Base-by-base conservation (phyloP, 2,888 invertebrate species). In the Thalpophila matura region DNA sequence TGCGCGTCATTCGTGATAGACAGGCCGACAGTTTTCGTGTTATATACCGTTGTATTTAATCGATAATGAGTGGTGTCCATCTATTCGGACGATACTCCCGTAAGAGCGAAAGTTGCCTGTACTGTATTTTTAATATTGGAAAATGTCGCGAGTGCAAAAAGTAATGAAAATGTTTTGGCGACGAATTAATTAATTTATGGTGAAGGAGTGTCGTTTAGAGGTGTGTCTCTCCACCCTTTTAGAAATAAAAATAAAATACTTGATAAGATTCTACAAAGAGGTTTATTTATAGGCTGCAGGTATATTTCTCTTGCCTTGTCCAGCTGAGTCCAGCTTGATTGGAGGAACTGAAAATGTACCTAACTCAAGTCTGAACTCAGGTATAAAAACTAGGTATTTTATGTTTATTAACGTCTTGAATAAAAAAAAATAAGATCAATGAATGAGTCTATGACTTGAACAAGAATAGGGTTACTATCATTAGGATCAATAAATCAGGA, bases 1-100 rank as follows among this genome's bases (percentile, higher is more conserved):
- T 43, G 43, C 56, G 66, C 54, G 61, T 74, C 54, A 54, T 66
- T 47, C 31, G 38, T 20, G 16, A 26, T 62, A 51, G 5, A 27
- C 12, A 14, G 18, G n/a, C 35, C 4, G 35, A 5, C 16, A 49
- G 29, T 43, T 61, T 58, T 60, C 38, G 43, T 46, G 29, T 7
- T 68, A 71, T 50, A 71, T 81, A 67, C 42, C 37, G 51, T 47
- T 60, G 46, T 77, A 81, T 79, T 80, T 71, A 80, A 83, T 83
- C 82, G 66, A 82, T 82, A 80, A 54, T 62, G 55, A 51, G 42
- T 35, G 51, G 50, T 55, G 59, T 57, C 55, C 69, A 64, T 61
- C 27, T 68, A 72, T 67, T 73, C 75, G 50, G 51, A 56, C 62
- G 46, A 61, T 47, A 57, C 61, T 67, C 49, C 47, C 54, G 26